Evolutionary conservation across 2,888 invertebrate genomes (phyloP), one percentile per base, ranked within the genome.

Genomic region (Amblyjoppa fuscipennis): DNA sequence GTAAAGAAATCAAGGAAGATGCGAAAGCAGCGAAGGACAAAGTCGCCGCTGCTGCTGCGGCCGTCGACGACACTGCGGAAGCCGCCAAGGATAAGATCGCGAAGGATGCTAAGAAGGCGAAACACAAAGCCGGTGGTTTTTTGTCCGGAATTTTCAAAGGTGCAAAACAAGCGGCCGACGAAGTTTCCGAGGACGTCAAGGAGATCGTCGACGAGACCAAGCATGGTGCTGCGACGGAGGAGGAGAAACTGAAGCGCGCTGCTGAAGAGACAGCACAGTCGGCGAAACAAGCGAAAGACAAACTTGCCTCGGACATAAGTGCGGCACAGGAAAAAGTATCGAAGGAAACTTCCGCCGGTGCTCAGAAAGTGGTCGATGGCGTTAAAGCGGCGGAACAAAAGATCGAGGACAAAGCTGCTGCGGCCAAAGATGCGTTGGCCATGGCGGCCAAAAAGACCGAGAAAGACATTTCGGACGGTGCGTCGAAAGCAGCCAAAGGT

Each of bases 371-470:
- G 64, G 94, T 94, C 1, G 95, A 95, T 90, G 83, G 94, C 90
- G 95, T 95, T 94, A 95, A 95, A 53, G 94, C 95, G 16, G 90
- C 95, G 0, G 95, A 95, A 93, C 95, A 95, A 87, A 95, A 95
- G 81, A 71, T 78, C 13, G 69, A 82, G 41, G 69, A 59, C 94
- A 41, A 95, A 95, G 38, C 95, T 5, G 74, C 75, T 51, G 61
- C 61, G 61, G 81, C 68, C 38, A 81, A 84, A 73, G 81, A 74
- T 16, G 64, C 82, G 2, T 49, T 81, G 9, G 53, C 75, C 73
- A 95, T 94, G 90, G 94, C 95, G 89, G 95, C 95, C 88, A 95
- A 95, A 13, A 91, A 95, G 0, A 94, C 95, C 20, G 95, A 75
- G 5, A 84, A 69, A 79, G 87, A n/a, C 51, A 95, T 31, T 95